phyloP scores from a whole-genome alignment of 2,797 vertebrate species.

The Oryzias sinensis region DNA sequence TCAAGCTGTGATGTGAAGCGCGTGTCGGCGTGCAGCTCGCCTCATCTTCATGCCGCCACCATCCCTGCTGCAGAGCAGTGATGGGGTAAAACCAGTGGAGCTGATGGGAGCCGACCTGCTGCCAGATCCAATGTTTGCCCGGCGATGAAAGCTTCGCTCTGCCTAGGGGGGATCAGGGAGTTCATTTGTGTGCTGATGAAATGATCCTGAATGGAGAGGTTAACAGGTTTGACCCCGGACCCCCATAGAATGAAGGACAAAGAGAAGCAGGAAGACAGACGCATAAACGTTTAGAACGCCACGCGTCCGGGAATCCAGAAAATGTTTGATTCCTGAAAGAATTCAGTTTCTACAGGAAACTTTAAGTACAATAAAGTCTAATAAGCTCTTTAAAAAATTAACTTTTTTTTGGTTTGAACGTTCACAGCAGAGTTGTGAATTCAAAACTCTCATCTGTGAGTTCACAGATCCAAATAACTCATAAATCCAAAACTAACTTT shows the following conservation, averaged over 20 bases:
- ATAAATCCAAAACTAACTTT: too few relatives aligned
- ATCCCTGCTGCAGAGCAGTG: slow-evolving; percentile 2
- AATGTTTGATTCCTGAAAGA: too few relatives aligned
- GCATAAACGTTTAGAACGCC: slow-evolving; percentile 18
- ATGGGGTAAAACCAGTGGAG: slow-evolving; percentile 22
- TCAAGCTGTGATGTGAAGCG: slow-evolving; percentile 1
- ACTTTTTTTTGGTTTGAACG: too few relatives aligned
- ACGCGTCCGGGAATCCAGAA: neutral
- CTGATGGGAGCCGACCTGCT: slow-evolving; percentile 24
- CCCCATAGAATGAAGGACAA: slow-evolving; percentile 26
- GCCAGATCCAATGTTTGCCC: slow-evolving; percentile 54
- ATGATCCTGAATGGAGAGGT: slow-evolving; percentile 68
- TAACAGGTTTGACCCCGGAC: slow-evolving; percentile 75
- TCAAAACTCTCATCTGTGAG: too few relatives aligned
- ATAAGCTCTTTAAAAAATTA: too few relatives aligned
- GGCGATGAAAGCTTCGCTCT: slow-evolving; percentile 64
- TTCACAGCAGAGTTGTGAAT: too few relatives aligned
- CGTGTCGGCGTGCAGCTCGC: neutral
- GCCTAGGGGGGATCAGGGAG: slow-evolving; percentile 53
- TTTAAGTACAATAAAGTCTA: too few relatives aligned
- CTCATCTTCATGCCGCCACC: slow-evolving; percentile 2
- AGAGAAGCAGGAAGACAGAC: slow-evolving; percentile 27
- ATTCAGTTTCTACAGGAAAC: too few relatives aligned
- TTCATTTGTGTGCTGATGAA: slow-evolving; percentile 52
- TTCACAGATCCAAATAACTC: too few relatives aligned